Conservation (phyloP, 2,797 vertebrate genomes). For the Oreochromis mossambicus region DNA sequence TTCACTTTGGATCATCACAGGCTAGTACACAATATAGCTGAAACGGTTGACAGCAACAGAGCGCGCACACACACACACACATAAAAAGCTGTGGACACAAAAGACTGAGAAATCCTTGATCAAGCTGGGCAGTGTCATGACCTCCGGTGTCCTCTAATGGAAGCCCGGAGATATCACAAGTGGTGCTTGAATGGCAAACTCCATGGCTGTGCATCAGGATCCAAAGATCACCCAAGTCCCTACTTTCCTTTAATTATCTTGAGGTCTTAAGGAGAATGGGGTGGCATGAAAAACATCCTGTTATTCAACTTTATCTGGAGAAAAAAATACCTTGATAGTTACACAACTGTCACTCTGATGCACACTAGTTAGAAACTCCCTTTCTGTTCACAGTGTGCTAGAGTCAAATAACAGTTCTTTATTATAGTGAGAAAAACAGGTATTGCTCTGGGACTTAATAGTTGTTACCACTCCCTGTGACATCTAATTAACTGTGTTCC, state of each 20-base stretch:
- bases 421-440: not conserved
- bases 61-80: not conserved
- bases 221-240: constrained; percentile 28
- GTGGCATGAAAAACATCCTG: constrained; percentile 1
- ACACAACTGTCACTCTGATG: constrained; percentile 5
- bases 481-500: not conserved
- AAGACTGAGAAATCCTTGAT: constrained; percentile 44
- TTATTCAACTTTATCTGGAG: constrained; percentile 6
- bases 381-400: not conserved
- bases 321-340: constrained; percentile 3
- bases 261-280: constrained; percentile 13
- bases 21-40: not conserved
- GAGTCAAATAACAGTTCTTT: not conserved
- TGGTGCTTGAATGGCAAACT: constrained; percentile 34
- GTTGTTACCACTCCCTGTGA: not conserved
- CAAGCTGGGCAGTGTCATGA: constrained; percentile 30
- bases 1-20: constrained; percentile 12
- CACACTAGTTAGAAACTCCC: not conserved
- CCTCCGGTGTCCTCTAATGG: constrained; percentile 6
- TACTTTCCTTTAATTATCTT: constrained; percentile 50
- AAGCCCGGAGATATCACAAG: constrained; percentile 37
- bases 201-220: constrained; percentile 46
- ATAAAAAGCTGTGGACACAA: constrained; percentile 14
- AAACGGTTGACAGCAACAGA: not conserved
- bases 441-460: not conserved